Percentiles rank a stretch among this genome's conserved stretches.
Conservation (phyloP, 2,888 invertebrate species). For the Drosophila suboccidentalis region DNA sequence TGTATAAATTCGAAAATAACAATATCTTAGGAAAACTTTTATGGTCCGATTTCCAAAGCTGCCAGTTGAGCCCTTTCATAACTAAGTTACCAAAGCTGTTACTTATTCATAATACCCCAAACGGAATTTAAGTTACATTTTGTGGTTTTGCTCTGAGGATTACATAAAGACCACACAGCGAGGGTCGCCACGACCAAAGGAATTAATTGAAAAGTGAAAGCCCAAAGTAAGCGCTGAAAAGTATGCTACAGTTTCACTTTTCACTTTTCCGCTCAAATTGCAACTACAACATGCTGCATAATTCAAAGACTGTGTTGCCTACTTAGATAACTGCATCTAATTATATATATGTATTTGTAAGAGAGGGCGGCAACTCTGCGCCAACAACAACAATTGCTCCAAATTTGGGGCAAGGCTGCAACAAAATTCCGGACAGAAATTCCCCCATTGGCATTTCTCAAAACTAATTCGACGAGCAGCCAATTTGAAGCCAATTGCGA, state of each 20-base stretch:
- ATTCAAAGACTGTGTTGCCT: conserved; percentile 48
- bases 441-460: conserved; percentile 23
- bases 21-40: not conserved
- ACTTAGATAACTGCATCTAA: conserved; percentile 63
- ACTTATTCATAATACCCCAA: conserved; percentile 9
- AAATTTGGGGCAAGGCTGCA: conserved; percentile 60
- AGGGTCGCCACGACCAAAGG: conserved; percentile 40
- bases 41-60: not conserved
- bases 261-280: not conserved
- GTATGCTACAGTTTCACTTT: conserved; percentile 61
- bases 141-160: conserved; percentile 26
- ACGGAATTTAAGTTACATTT: conserved; percentile 7
- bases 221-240: conserved; percentile 47
- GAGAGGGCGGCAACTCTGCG: conserved; percentile 17
- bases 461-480: conserved; percentile 73
- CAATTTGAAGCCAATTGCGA: conserved; percentile 78
- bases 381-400: conserved; percentile 49
- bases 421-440: not conserved
- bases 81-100: conserved; percentile 14
- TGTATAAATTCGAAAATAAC: too few relatives aligned
- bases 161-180: conserved; percentile 44
- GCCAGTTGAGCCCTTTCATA: not conserved
- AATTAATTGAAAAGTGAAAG: conserved; percentile 79
- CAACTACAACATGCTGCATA: conserved; percentile 41
- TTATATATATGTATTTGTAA: conserved; percentile 49